Evolutionary conservation across 35 echinoderm and acorn worm genomes (phyloP).

Genomic region (Hemicentrotus pulcherrimus): DNA sequence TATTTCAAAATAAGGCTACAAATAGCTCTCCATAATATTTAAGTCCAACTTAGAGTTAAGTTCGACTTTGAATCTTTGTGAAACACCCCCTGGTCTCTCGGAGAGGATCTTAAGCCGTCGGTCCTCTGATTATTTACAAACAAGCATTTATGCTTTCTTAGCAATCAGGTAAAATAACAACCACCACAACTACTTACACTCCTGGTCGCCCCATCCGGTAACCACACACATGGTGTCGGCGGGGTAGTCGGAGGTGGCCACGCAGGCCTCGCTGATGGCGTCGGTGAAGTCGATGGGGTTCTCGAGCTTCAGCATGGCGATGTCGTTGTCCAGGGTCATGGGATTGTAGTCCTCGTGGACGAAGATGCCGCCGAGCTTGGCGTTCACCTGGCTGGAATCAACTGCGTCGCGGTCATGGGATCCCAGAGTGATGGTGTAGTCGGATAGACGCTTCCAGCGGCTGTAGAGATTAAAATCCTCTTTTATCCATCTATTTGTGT

Average conservation of each 20-base stretch:
- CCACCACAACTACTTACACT: too few relatives aligned
- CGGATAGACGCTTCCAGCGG: constrained; percentile 28
- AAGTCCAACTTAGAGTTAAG: too few relatives aligned
- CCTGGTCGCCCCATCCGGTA: constrained; percentile 83
- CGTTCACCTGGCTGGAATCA: constrained; percentile 52
- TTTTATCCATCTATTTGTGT: too few relatives aligned
- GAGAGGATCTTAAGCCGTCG: too few relatives aligned
- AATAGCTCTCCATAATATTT: too few relatives aligned
- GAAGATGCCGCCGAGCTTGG: constrained; percentile 54
- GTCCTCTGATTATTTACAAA: too few relatives aligned
- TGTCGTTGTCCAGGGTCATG: constrained; percentile 79
- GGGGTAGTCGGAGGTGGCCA: constrained; percentile 57
- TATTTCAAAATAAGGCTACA: too few relatives aligned
- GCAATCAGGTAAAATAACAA: too few relatives aligned
- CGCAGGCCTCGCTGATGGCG: constrained; percentile 63
- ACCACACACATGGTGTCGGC: constrained; percentile 69
- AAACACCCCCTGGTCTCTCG: too few relatives aligned
- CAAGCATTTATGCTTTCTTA: too few relatives aligned
- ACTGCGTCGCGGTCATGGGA: constrained; percentile 68
- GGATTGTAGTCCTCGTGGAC: constrained; percentile 62
- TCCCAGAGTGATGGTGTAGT: constrained; percentile 62
- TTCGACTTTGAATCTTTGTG: too few relatives aligned
- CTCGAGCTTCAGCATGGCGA: constrained; percentile 75
- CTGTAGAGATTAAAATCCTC: constrained; percentile 3
- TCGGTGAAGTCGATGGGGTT: constrained; percentile 57